These are phyloP conservation scores for Odontocerum albicorne DNA, from an alignment of 2,888 invertebrate genomes.

Conservation along the genomic window DNA sequence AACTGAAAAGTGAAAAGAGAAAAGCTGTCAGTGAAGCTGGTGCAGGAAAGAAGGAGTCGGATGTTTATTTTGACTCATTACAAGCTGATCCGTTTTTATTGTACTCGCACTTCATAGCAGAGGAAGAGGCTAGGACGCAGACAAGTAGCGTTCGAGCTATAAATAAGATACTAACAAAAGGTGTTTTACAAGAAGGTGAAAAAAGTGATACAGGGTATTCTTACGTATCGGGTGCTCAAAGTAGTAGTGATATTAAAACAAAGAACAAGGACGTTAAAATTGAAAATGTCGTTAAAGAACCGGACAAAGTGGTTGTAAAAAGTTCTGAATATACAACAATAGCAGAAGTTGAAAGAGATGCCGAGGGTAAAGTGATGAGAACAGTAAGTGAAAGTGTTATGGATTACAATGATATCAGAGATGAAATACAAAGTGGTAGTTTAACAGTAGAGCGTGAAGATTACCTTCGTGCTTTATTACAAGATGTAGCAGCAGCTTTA, in stretches of 20 bases:
- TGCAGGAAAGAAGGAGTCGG: constrained; percentile 11
- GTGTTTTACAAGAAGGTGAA: constrained; percentile 3
- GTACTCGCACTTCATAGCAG: constrained; percentile 34
- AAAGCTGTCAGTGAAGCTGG: constrained; percentile 3
- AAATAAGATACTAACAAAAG: constrained; percentile 1
- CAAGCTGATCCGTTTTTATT: constrained; percentile 34
- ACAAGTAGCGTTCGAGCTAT: constrained; percentile 16
- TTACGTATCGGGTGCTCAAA: constrained; percentile 12
- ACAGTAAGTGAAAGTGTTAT: constrained; percentile 7
- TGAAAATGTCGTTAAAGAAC: constrained; percentile 13
- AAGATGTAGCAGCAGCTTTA: constrained; percentile 33
- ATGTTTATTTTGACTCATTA: constrained; percentile 26
- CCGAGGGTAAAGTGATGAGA: constrained; percentile 13
- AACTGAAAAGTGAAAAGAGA: background rate
- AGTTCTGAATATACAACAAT: constrained; percentile 17
- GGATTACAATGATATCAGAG: constrained; percentile 14
- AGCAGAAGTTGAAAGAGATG: constrained; percentile 21
- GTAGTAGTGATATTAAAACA: constrained; percentile 9
- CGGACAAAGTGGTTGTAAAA: constrained; percentile 12
- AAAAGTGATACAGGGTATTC: constrained; percentile 8
- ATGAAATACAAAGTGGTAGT: constrained; percentile 20
- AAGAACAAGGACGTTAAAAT: constrained; percentile 17
- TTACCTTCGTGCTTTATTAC: constrained; percentile 29
- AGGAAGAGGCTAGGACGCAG: constrained; percentile 29
- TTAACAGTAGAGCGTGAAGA: constrained; percentile 28